Evolutionary conservation across 2,113 vertebrate species (phyloP).

Genomic region (Pseudopipra pipra): DNA sequence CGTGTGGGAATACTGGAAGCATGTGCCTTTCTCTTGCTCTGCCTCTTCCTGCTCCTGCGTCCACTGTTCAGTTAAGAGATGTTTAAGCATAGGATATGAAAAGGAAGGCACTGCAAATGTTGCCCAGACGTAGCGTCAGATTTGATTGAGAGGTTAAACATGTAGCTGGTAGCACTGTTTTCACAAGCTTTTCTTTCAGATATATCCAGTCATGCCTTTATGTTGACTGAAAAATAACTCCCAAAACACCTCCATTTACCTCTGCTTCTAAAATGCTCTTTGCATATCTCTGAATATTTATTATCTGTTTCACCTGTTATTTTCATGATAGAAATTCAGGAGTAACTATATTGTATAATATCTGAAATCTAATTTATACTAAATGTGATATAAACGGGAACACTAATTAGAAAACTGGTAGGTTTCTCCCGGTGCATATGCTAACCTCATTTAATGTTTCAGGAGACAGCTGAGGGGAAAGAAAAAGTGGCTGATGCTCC

Average conservation of each 20-base stretch:
- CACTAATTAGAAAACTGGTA: background rate
- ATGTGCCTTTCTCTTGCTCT: background rate
- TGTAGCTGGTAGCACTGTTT: background rate
- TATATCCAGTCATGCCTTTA: background rate
- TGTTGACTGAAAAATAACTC: background rate
- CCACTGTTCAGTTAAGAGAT: background rate
- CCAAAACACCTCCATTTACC: background rate
- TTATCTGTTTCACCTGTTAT: background rate
- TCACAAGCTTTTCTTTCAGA: background rate
- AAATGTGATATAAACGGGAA: background rate
- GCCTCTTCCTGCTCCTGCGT: background rate
- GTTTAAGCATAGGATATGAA: background rate
- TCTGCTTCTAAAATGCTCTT: background rate
- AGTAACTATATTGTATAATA: background rate
- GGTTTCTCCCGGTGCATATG: background rate
- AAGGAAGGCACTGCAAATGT: background rate
- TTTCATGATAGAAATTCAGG: background rate
- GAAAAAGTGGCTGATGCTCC: background rate
- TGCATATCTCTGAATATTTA: background rate
- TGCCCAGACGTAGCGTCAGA: background rate
- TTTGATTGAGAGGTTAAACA: background rate
- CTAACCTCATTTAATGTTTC: constrained; percentile 49
- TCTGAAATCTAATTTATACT: background rate
- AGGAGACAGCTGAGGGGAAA: constrained; percentile 1
- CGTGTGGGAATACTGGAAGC: background rate